Evolutionary conservation across 2,113 vertebrate species (phyloP), one percentile per base, ranked within the genome.

Genomic region (Paralichthys olivaceus): DNA sequence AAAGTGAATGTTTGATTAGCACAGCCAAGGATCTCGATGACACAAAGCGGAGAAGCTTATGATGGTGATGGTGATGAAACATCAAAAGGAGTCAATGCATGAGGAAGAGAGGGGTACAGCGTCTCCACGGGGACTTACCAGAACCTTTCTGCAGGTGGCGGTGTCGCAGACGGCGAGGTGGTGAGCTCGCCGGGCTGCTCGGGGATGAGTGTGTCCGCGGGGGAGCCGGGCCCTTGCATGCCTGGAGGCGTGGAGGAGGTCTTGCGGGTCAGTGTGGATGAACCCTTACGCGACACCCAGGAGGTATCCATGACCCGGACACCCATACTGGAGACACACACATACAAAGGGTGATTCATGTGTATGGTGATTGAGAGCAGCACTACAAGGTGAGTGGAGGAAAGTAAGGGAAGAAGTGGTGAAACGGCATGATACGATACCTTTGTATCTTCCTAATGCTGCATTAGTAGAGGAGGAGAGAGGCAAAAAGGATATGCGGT

Each of bases 361-460:
- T 26, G 5, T 56, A 72, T 23, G 25, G 64, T 13, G 53, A 8
- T 12, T 7, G 22, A 22, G 40, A 59, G 22, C 29, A 54, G 6
- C 6, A 12, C 1, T 28, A 37, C 9, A 22, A 63, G n/a, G 26
- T 20, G 51, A 72, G 43, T 1, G 28, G 20, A 49, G 47, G 22
- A 72, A 75, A 54, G 70, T 51, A 5, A 5, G 25, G 70, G 59
- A 19, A 69, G 17, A 19, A 17, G 45, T 2, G 45, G 45, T 49
- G 19, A 59, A 81, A 80, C 32, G 76, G 67, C 69, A 87, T 34
- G 66, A 84, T 92, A 96, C 95, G 0, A 77, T 99, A 99, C 98
- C 98, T 99, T 97, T 99, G 98, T 90, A 99, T 99, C 96, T 99
- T 99, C 97, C 98, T 98, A 96, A 99, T 97, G 98, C 98, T 99